Conservation (phyloP, 2,888 invertebrate species). For the Xanthostigma xanthostigma region DNA sequence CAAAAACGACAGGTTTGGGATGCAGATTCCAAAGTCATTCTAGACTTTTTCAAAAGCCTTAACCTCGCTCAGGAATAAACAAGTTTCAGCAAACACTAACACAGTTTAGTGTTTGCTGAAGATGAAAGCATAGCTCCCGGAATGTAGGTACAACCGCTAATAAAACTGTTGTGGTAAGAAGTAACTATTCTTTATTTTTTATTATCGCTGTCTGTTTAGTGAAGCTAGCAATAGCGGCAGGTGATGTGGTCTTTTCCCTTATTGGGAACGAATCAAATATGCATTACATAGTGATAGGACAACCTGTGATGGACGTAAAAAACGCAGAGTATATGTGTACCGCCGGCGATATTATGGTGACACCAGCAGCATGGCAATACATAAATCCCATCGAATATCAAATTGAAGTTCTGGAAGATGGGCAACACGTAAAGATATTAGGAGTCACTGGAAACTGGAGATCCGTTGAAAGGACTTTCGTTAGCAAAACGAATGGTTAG, state of each 20-base stretch:
- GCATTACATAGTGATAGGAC: constrained; percentile 44
- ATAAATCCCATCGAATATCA: constrained; percentile 43
- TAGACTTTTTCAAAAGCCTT: too few species aligned
- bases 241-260: constrained; percentile 38
- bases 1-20: too few species aligned
- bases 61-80: too few species aligned
- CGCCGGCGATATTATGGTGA: constrained; percentile 45
- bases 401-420: constrained; percentile 36
- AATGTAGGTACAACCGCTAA: too few species aligned
- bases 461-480: constrained; percentile 18
- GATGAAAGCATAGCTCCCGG: too few species aligned
- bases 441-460: constrained; percentile 25
- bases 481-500: constrained; percentile 12
- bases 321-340: constrained; percentile 32
- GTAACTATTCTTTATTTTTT: too few species aligned
- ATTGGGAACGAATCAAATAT: constrained; percentile 35
- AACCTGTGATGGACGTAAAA: constrained; percentile 45
- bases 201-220: constrained; percentile 26
- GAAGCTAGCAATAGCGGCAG: constrained; percentile 47
- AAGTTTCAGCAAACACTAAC: too few species aligned
- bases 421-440: constrained; percentile 33
- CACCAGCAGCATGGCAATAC: constrained; percentile 43
- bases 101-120: too few species aligned
- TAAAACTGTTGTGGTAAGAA: too few species aligned
- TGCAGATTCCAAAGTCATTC: too few species aligned